Percentiles rank a stretch among this genome's conserved stretches.
These are phyloP conservation scores for Campylorhamphus procurvoides DNA, from an alignment of 2,113 vertebrate species.

Conservation along the genomic window DNA sequence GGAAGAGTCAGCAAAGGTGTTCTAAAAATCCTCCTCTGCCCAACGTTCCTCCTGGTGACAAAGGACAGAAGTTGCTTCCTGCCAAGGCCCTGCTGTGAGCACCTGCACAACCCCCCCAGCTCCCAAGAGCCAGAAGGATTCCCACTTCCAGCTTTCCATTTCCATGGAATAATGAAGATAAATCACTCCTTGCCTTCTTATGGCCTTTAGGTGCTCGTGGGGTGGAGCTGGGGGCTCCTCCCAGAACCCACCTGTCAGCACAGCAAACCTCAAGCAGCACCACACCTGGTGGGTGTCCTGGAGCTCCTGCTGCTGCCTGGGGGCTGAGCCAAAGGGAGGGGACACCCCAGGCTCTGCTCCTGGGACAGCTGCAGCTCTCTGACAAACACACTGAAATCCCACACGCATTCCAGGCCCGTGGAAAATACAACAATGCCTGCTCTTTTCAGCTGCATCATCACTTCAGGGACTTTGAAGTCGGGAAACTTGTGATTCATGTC, in stretches of 20 bases:
- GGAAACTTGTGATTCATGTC: background rate
- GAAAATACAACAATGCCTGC: background rate
- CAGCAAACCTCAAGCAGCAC: background rate
- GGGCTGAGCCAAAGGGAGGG: background rate
- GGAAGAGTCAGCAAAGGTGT: background rate
- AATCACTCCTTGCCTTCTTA: background rate
- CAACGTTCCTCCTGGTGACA: background rate
- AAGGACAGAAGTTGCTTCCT: background rate
- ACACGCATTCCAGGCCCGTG: background rate
- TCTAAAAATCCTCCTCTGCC: background rate
- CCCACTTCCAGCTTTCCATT: background rate
- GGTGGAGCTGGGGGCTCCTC: background rate
- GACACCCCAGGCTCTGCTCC: background rate
- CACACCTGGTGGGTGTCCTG: background rate
- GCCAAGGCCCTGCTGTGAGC: background rate
- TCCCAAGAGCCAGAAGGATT: background rate
- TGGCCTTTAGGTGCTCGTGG: background rate
- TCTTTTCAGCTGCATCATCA: background rate
- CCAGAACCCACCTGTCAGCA: background rate
- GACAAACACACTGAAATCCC: background rate
- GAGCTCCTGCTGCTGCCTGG: background rate
- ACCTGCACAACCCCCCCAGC: background rate
- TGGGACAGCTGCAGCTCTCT: constrained; percentile 36
- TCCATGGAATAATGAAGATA: background rate
- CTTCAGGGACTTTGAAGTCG: background rate